These are phyloP conservation scores for Eulemur rufifrons DNA, from an alignment of 2,113 vertebrate species.

Conservation along the genomic window DNA sequence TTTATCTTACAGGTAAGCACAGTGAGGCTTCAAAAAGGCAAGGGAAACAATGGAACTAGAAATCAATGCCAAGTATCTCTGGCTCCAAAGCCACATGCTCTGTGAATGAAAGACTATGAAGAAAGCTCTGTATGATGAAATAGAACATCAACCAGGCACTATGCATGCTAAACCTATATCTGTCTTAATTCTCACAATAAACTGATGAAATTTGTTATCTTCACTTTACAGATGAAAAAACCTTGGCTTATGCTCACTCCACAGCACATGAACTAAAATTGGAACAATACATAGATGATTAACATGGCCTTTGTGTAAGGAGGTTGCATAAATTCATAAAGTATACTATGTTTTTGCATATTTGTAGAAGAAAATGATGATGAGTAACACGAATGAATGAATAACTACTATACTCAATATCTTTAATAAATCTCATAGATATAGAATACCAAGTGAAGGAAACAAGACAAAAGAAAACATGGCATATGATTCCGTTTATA, in stretches of 20 bases:
- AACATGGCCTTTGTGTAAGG: background rate
- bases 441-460: background rate
- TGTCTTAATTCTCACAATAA: constrained; percentile 32
- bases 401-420: background rate
- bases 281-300: background rate
- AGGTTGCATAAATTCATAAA: background rate
- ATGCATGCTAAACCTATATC: background rate
- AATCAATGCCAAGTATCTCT: background rate
- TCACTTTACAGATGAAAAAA: background rate
- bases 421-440: background rate
- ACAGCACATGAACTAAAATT: background rate
- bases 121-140: background rate
- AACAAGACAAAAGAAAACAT: background rate
- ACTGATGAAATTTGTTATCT: background rate
- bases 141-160: background rate
- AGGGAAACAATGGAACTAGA: constrained; percentile 3
- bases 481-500: background rate
- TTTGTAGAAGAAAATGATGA: background rate
- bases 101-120: background rate
- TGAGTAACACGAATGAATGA: background rate
- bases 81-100: background rate
- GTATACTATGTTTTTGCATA: background rate
- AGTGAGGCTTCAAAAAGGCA: background rate
- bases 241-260: background rate
- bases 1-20: background rate